Evolutionary conservation across 1,140 invertebrate genomes (phyloP).

Genomic region (Macrosteles quadrilineatus): DNA sequence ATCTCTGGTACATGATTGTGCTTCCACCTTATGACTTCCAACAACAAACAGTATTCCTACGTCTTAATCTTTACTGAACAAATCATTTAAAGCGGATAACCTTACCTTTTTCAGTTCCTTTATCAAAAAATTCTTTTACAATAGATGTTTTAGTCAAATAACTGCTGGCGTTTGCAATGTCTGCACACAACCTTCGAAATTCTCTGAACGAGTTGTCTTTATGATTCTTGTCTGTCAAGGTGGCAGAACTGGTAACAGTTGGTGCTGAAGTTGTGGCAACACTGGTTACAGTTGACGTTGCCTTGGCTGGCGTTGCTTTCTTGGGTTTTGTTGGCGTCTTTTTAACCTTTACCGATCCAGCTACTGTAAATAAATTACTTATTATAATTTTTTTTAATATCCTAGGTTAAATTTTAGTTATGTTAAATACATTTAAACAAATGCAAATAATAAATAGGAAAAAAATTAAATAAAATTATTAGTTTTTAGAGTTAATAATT

Average conservation of each 20-base stretch:
- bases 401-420: too few species aligned
- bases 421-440: too few species aligned
- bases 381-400: too few species aligned
- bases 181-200: slow-evolving; percentile 75
- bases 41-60: too few species aligned
- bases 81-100: too few species aligned
- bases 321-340: slow-evolving; percentile 15
- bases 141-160: slow-evolving; percentile 82
- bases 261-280: slow-evolving; percentile 6
- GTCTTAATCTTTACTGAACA: too few species aligned
- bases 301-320: slow-evolving; percentile 28
- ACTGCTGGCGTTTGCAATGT: slow-evolving; percentile 72
- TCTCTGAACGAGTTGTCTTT: slow-evolving; percentile 75
- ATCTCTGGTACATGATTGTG: too few species aligned
- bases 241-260: slow-evolving; percentile 8
- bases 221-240: slow-evolving; percentile 34
- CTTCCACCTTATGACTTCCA: too few species aligned
- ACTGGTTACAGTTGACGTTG: slow-evolving; percentile 15
- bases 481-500: too few species aligned
- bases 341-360: slow-evolving; percentile 29
- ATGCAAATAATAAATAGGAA: too few species aligned
- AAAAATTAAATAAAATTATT: too few species aligned
- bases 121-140: slow-evolving; percentile 67
- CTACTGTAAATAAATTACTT: too few species aligned
- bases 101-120: slow-evolving; percentile 62